Base-by-base conservation (phyloP, 2,113 vertebrate genomes). In the Myrmecophaga tridactyla region DNA sequence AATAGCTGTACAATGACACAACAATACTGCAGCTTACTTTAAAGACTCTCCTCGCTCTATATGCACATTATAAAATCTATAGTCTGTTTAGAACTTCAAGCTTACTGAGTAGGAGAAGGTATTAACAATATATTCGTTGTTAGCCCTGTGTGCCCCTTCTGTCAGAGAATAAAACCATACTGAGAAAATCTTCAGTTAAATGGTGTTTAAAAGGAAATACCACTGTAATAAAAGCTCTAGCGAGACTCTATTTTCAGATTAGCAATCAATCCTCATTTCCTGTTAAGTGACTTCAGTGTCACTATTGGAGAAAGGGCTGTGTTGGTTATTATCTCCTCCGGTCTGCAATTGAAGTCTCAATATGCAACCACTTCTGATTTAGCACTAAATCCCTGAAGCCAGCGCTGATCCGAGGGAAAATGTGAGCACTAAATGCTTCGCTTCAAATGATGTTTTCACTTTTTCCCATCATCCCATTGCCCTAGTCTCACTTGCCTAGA, bases 141-240 rank as follows among this genome's bases (percentile, higher is more conserved):
- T 89, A 63, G 51, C 21, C 67, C 25, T 41, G 34, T 67, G 21
- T 78, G 83, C n/a, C 18, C 46, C 69, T 93, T 94, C 76, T 80
- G 29, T 72, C 56, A 76, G 46, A 78, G 73, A 89, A 72, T 83
- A 86, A 95, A 94, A 90, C 34, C 58, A 89, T 27, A 70, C 82
- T 94, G 78, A 88, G 78, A 95, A 96, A 94, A 94, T 72, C 84
- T 94, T 62, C 69, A 73, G 23, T 90, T 90, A 81, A 90, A 48
- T 83, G 46, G 4, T 86, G 34, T 58, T 94, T 94, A 86, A 78
- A 83, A 96, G 56, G 67, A 63, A 96, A 90, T 34, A 72, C n/a
- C 72, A 86, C 36, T 77, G 18, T 20, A 58, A 82, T 65, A 83
- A 83, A 92, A 93, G 85, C 82, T 72, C 80, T 86, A 58, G 85